phyloP scores from a whole-genome alignment of 1,140 invertebrate species.

The Drosophila pseudoobscura region DNA sequence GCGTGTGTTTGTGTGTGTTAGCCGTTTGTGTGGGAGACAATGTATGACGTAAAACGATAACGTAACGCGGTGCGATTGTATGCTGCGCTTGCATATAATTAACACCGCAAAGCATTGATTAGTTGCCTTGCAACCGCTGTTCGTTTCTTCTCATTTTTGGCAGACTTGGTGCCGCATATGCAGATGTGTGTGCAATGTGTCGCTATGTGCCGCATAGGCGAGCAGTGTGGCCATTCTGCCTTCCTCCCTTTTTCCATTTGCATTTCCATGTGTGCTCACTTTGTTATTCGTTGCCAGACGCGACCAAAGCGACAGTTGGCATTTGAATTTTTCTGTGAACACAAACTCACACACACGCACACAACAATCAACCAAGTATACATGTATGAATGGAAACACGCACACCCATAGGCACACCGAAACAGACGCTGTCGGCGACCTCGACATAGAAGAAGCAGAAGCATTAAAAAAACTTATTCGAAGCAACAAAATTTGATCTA shows the following conservation, averaged over 20 bases:
- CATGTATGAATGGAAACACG: slow-evolving; percentile 5
- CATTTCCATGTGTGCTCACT: slow-evolving; percentile 4
- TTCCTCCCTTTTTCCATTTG: slow-evolving; percentile 7
- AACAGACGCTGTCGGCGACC: slow-evolving; percentile 68
- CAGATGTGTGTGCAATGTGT: slow-evolving; percentile 45
- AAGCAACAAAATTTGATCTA: background rate
- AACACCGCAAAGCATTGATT: slow-evolving; percentile 69
- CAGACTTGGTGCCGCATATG: slow-evolving; percentile 52
- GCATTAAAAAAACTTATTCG: slow-evolving; percentile 15
- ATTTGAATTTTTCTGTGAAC: slow-evolving; percentile 65
- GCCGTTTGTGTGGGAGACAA: slow-evolving; percentile 60
- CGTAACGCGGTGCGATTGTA: slow-evolving; percentile 37
- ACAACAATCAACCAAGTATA: slow-evolving; percentile 6
- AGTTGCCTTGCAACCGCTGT: slow-evolving; percentile 13
- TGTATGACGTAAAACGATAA: slow-evolving; percentile 73
- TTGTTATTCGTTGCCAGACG: slow-evolving; percentile 61
- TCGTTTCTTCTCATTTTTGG: slow-evolving; percentile 45
- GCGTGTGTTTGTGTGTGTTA: slow-evolving; percentile 33
- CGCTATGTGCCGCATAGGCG: slow-evolving; percentile 43
- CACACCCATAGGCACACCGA: slow-evolving; percentile 20
- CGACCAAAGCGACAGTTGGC: slow-evolving; percentile 66
- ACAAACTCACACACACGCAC: slow-evolving; percentile 23
- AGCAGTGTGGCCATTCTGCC: slow-evolving; percentile 32
- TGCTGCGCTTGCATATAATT: slow-evolving; percentile 55
- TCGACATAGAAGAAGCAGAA: slow-evolving; percentile 68